Base-by-base conservation (phyloP, 1,140 invertebrate genomes). In the Agrilus planipennis region DNA sequence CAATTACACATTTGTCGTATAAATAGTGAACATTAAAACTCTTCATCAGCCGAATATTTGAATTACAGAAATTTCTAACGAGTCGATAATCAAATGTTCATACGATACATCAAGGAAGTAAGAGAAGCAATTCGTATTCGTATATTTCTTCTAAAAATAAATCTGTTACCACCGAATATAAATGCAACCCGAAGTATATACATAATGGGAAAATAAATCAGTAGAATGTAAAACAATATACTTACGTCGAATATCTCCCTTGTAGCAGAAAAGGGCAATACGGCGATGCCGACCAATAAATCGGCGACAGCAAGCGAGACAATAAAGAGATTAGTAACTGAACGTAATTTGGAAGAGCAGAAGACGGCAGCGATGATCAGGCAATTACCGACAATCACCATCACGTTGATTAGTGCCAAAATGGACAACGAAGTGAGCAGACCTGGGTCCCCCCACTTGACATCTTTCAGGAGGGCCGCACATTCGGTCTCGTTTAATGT, bases 321-420 rank as follows among this genome's bases (percentile, higher is more conserved):
- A 54, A 97, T 95, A 66, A 95, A 94, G 55, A 91, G 75, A 64
- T 96, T 96, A 27, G 91, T 96, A 44, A 93, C 88, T 39, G 87
- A 89, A 30, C 88, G 73, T 34, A 94, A 71, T 60, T 92, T 92
- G 27, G 81, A 78, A 15, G 76, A 82, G 57, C 84, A 80, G 58
- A 87, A 84, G 21, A 96, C 90, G 36, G 91, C 89, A 35, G 87
- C 73, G 53, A 95, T 91, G 39, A 95, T 89, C 20, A 96, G 70
- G 49, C 81, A 79, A 67, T 96, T 95, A 34, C 90, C 89, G 27
- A 78, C 73, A 36, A 91, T 80, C 34, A 92, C 86, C 60, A 90
- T 77, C 9, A 88, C 73, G 63, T 88, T 84, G 53, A 93, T 84
- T 43, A 87, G 67, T 29, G 77, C 79, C 32, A 91, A 71, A 44